A percentile compares a stretch with the other conserved stretches of the same genome.
These are phyloP conservation scores for Limulus polyphemus DNA, from an alignment of 2,888 invertebrate species.

Conservation along the genomic window DNA sequence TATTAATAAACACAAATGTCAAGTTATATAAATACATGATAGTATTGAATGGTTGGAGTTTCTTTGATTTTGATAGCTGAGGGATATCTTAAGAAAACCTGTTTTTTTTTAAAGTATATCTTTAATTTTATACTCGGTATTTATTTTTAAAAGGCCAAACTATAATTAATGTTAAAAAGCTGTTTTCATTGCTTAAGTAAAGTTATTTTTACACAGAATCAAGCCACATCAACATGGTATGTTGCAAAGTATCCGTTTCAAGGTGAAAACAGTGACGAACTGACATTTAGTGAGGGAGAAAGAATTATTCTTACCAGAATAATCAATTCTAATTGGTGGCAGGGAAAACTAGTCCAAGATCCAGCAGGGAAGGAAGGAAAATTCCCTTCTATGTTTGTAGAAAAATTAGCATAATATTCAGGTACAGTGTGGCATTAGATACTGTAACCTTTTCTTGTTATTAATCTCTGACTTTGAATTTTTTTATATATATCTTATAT, in stretches of 20 bases:
- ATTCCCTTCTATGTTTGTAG: slow-evolving; percentile 13
- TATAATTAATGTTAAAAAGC: background rate
- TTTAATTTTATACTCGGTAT: background rate
- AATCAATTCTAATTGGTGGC: slow-evolving; percentile 9
- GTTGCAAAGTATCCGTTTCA: slow-evolving; percentile 10
- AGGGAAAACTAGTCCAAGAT: slow-evolving; percentile 5
- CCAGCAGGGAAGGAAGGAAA: slow-evolving; percentile 4
- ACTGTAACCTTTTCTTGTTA: too few species aligned
- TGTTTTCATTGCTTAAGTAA: background rate
- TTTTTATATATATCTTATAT: too few species aligned
- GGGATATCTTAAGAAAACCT: background rate
- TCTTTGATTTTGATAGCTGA: too few species aligned
- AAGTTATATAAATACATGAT: too few species aligned
- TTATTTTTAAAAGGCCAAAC: background rate
- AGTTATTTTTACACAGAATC: too few species aligned
- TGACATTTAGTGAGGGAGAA: slow-evolving; percentile 12
- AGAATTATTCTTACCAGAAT: slow-evolving; percentile 6
- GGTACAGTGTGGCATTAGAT: too few species aligned
- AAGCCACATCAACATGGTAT: background rate
- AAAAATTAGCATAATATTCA: too few species aligned
- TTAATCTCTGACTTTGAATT: too few species aligned
- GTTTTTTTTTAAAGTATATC: background rate
- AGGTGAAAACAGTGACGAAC: slow-evolving; percentile 11
- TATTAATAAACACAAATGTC: too few species aligned
- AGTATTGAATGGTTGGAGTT: too few species aligned